These are phyloP conservation scores for Gasterosteus aculeatus DNA, from an alignment of 2,113 vertebrate genomes.

Conservation along the genomic window DNA sequence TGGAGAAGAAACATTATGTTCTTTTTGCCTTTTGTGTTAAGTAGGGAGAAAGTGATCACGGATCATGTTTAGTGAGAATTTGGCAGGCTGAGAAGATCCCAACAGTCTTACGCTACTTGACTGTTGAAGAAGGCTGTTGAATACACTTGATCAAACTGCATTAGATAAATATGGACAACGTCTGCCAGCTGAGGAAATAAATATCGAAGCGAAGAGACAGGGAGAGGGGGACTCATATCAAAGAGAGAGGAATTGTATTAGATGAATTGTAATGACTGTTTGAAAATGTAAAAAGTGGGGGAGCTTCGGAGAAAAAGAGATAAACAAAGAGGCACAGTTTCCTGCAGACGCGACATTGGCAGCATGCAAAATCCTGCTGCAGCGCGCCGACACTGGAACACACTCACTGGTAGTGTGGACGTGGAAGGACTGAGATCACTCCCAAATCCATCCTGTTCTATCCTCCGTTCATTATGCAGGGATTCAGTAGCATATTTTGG, in stretches of 20 bases:
- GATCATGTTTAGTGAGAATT: constrained; percentile 55
- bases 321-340: constrained; percentile 66
- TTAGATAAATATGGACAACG: constrained; percentile 69
- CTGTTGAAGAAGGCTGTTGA: constrained; percentile 58
- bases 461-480: constrained; percentile 62
- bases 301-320: constrained; percentile 33
- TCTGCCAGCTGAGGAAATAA: constrained; percentile 52
- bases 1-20: constrained; percentile 1
- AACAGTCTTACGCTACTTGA: constrained; percentile 49
- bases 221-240: constrained; percentile 26
- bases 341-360: constrained; percentile 63
- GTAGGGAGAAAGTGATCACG: constrained; percentile 7
- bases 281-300: constrained; percentile 20
- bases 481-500: constrained; percentile 44
- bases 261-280: constrained; percentile 50
- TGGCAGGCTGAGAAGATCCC: constrained; percentile 30
- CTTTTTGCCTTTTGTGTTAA: constrained; percentile 44
- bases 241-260: constrained; percentile 42
- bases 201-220: constrained; percentile 19
- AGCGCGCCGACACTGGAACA: constrained; percentile 43
- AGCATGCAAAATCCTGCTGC: constrained; percentile 67
- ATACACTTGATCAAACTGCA: constrained; percentile 56
- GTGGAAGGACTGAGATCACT: constrained; percentile 62
- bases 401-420: constrained; percentile 54
- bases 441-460: constrained; percentile 29